Conservation (phyloP, 2,797 vertebrate genomes). For the Tarsius wallacei region DNA sequence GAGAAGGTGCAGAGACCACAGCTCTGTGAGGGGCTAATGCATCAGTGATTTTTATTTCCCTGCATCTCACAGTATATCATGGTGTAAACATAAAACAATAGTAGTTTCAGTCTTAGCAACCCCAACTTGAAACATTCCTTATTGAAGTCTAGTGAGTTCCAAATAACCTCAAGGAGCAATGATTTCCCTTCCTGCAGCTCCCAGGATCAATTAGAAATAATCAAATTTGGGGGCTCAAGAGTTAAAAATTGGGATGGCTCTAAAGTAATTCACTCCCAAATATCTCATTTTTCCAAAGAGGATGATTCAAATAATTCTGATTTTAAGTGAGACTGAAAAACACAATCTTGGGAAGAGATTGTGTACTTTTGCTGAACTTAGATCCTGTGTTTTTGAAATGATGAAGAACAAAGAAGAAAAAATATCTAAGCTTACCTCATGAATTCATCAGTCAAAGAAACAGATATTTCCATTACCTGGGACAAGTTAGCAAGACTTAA, state of each 20-base stretch:
- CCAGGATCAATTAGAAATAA: background rate
- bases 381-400: background rate
- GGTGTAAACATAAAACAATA: background rate
- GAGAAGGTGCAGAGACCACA: background rate
- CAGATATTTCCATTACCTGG: background rate
- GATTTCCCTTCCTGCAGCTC: background rate
- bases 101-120: background rate
- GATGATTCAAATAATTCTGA: background rate
- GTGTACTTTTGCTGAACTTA: constrained; percentile 5
- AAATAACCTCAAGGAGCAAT: background rate
- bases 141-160: background rate
- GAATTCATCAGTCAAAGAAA: constrained; percentile 5
- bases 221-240: background rate
- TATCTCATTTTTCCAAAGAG: background rate
- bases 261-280: background rate
- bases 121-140: background rate
- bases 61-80: background rate
- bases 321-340: constrained; percentile 2
- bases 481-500: background rate
- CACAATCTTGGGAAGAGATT: background rate
- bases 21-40: background rate
- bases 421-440: constrained; percentile 1
- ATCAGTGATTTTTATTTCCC: background rate
- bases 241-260: background rate
- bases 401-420: background rate